These are phyloP conservation scores for Tenualosa ilisha DNA, from an alignment of 2,797 vertebrate genomes.

Conservation along the genomic window DNA sequence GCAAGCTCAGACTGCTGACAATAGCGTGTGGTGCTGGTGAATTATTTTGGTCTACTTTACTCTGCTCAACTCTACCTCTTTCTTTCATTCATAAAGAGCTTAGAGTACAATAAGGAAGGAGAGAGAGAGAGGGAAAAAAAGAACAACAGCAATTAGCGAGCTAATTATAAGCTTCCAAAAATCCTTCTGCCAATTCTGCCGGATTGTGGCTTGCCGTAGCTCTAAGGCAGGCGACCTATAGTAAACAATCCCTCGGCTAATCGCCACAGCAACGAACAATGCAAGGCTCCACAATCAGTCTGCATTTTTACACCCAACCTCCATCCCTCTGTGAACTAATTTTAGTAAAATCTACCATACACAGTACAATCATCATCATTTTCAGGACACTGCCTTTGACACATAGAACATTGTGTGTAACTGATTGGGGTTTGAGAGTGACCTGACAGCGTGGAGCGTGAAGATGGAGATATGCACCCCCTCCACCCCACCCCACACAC, in stretches of 20 bases:
- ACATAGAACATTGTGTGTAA: not conserved
- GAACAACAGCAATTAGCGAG: slow-evolving; percentile 36
- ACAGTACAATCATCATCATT: not conserved
- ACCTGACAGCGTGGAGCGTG: not conserved
- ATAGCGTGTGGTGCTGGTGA: not conserved
- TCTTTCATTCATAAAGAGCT: slow-evolving; percentile 21
- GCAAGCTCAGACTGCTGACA: not conserved
- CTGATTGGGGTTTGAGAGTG: not conserved
- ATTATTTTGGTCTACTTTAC: not conserved
- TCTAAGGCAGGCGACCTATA: not conserved
- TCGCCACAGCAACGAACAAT: not conserved
- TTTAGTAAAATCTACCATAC: not conserved
- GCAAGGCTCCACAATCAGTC: not conserved
- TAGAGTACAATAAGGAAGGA: slow-evolving; percentile 10
- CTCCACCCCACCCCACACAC: slow-evolving; percentile 37
- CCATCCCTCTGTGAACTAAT: not conserved
- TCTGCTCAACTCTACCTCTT: not conserved
- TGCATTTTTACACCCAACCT: not conserved
- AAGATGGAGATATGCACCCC: slow-evolving; percentile 20
- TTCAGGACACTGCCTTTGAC: not conserved
- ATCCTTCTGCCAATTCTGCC: slow-evolving; percentile 23
- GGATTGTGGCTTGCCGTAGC: not conserved
- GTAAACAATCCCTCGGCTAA: not conserved
- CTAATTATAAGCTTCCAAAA: slow-evolving; percentile 36
- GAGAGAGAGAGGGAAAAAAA: slow-evolving; percentile 16